Base-by-base conservation (phyloP, 2,888 invertebrate genomes). In the Brenthis ino region DNA sequence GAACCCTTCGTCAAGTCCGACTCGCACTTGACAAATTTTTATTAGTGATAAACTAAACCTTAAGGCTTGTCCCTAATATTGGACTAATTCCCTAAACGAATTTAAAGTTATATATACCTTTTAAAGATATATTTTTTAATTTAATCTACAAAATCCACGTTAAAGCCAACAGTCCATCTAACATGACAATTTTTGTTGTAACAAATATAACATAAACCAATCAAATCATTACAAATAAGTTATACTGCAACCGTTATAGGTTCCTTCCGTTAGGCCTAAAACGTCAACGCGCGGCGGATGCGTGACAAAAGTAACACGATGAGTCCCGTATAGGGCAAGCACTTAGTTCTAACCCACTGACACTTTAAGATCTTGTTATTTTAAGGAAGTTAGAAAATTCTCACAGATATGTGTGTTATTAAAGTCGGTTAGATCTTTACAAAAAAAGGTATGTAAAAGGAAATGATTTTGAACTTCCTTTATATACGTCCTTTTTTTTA, bases 201-300 rank as follows among this genome's bases (percentile, higher is more conserved):
- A 11, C 14, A 56, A 11, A 56, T 33, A 33, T 56, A 56, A 53
- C 8, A 14, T 16, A 53, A 53, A 53, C 6, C 8, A 53, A 53
- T 16, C n/a, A 16, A 53, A 16, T 53, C 51, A 6, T 16, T 33
- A 56, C 33, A 56, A 28, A 63, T 54, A 63, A 54, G 51, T 43
- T 8, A 54, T 54, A 20, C 13, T 14, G 14, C 11, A 20, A 53
- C 68, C 64, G 68, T 65, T 65, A 65, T 13, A 12, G 54, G 53
- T 71, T 72, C 72, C 64, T 69, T 67, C 69, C 63, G 70, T 74
- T 78, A 79, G 81, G 77, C 74, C 75, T 78, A 79, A 74, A 71
- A 84, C 84, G 76, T 37, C 63, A 79, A 71, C 81, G 79, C 87
- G 88, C 88, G 87, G 77, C 87, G 88, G 88, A 86, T 79, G 82